A percentile compares a stretch with the other conserved stretches of the same genome.
Evolutionary conservation across 2,888 invertebrate species (phyloP).

Genomic region (Drosophila eohydei): DNA sequence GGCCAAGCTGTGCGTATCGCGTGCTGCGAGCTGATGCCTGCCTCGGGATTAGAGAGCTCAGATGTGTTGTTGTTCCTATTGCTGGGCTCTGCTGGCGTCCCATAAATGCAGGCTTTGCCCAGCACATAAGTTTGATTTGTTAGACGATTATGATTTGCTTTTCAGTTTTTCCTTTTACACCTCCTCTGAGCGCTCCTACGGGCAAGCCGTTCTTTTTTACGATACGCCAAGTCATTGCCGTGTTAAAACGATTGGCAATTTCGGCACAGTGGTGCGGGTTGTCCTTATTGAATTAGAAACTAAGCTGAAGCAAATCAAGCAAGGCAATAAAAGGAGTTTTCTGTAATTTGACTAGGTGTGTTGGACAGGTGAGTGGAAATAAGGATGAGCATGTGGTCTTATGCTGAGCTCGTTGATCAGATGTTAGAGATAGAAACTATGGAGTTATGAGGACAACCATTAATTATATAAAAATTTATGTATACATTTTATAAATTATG

Average conservation of each 20-base stretch:
- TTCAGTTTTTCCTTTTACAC: conserved; percentile 33
- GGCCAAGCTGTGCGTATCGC: conserved; percentile 42
- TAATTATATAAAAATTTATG: no score
- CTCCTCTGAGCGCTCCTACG: conserved; percentile 1
- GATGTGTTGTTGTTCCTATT: conserved; percentile 9
- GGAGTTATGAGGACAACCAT: no score
- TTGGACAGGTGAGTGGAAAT: not conserved
- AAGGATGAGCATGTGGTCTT: not conserved
- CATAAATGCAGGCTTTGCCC: conserved; percentile 56
- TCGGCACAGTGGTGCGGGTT: conserved; percentile 34
- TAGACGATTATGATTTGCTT: conserved; percentile 71
- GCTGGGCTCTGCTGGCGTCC: conserved; percentile 37
- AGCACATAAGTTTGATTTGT: conserved; percentile 65
- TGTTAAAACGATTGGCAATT: conserved; percentile 26
- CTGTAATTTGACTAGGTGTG: not conserved
- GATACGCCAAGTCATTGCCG: conserved; percentile 27
- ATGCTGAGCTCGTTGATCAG: no score
- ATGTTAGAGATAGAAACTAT: no score
- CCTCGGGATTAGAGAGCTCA: conserved; percentile 45
- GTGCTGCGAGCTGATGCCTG: conserved; percentile 14
- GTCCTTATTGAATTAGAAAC: not conserved
- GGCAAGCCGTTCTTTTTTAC: conserved; percentile 37
- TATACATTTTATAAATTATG: no score
- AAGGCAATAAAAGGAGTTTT: not conserved
- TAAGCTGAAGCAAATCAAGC: not conserved